phyloP scores from a whole-genome alignment of 2,113 vertebrate species.

The Gasterosteus aculeatus region DNA sequence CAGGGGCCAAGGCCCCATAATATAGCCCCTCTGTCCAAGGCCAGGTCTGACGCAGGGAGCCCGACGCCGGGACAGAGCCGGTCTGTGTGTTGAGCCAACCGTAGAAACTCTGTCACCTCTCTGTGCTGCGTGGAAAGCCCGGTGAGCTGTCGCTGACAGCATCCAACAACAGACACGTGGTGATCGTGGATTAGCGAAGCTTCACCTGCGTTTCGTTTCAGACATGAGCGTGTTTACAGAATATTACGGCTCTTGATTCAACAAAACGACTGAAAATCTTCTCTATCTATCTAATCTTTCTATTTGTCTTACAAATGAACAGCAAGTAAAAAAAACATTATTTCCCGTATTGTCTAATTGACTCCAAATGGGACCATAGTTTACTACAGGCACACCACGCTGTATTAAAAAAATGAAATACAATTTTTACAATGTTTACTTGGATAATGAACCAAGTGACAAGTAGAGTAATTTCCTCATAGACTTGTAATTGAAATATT shows the following conservation, averaged over 20 bases:
- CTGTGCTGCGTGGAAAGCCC: conserved; percentile 60
- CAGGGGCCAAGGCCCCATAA: conserved; percentile 71
- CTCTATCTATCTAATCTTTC: background rate
- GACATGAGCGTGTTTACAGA: conserved; percentile 31
- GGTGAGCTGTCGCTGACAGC: conserved; percentile 51
- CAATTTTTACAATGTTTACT: background rate
- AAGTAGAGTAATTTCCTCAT: background rate
- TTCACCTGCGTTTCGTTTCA: conserved; percentile 46
- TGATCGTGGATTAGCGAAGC: conserved; percentile 54
- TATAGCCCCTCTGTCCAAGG: conserved; percentile 76
- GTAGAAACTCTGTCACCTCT: conserved; percentile 76
- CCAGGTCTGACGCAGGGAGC: conserved; percentile 76
- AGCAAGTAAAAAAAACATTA: background rate
- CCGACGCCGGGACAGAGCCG: conserved; percentile 68
- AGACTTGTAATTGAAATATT: background rate
- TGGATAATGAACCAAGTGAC: too few species aligned
- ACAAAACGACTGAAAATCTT: background rate
- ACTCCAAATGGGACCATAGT: background rate
- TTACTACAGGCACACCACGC: background rate
- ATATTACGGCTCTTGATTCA: background rate
- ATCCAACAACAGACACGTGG: conserved; percentile 47
- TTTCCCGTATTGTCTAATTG: background rate
- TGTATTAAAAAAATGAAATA: background rate
- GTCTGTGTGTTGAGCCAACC: conserved; percentile 74
- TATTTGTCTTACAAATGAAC: conserved; percentile 3